phyloP scores from a whole-genome alignment of 2,888 invertebrate genomes.

The Amblyteles armatorius region DNA sequence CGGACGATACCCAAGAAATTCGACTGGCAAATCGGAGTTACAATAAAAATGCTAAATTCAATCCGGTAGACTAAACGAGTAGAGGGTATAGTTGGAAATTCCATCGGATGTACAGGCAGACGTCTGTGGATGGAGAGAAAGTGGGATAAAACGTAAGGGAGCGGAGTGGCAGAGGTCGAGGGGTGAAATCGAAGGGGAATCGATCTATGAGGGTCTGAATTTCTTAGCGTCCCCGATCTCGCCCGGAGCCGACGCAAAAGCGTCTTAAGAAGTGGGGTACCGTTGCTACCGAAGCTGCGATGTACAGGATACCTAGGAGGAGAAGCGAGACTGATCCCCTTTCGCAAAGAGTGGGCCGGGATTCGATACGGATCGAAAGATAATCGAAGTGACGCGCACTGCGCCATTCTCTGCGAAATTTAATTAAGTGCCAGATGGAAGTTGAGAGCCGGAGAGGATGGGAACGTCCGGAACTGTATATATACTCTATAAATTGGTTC shows the following conservation, averaged over 20 bases:
- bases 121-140: neutral
- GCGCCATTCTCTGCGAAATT: conserved; percentile 57
- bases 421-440: conserved; percentile 61
- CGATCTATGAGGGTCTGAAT: conserved; percentile 28
- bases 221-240: conserved; percentile 24
- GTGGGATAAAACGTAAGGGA: neutral
- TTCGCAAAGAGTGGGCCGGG: conserved; percentile 30
- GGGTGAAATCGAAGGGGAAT: conserved; percentile 25
- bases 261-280: conserved; percentile 51
- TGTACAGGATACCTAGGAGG: neutral
- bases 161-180: neutral
- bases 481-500: neutral
- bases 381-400: conserved; percentile 59
- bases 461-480: conserved; percentile 28
- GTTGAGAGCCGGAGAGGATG: conserved; percentile 36
- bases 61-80: conserved; percentile 54
- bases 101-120: conserved; percentile 37
- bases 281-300: conserved; percentile 26
- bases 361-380: conserved; percentile 62
- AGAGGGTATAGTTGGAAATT: conserved; percentile 32
- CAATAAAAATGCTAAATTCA: conserved; percentile 64
- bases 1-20: conserved; percentile 50
- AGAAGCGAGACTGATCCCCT: neutral
- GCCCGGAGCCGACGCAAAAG: conserved; percentile 41
- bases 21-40: conserved; percentile 52